Base-by-base conservation (phyloP, 2,888 invertebrate species). In the Ectemnius continuus region DNA sequence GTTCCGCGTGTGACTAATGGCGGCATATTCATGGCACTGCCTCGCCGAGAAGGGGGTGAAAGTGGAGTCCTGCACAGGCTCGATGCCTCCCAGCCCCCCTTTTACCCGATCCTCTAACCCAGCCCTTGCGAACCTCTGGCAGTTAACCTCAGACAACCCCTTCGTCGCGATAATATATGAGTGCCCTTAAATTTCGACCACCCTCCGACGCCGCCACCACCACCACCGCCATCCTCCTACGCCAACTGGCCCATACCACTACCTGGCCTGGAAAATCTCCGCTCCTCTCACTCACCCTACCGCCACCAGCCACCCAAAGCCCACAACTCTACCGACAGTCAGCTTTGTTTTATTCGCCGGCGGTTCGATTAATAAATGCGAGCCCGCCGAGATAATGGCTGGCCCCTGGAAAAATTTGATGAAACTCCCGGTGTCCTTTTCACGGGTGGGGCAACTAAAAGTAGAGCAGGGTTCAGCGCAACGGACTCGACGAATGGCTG, bases 1-100 rank as follows among this genome's bases (percentile, higher is more conserved):
- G 77, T 85, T 85, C 83, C 84, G 82, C 80, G 84, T 85, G 84
- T 84, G 85, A 85, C 84, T 85, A 85, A 85, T 85, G 85, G 83
- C 83, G 71, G 80, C 85, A 85, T 85, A 85, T 85, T 85, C 83
- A 83, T 83, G 80, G 77, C 80, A 68, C 76, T 79, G 69, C 78
- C 73, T 36, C 36, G 1, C 11, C 36, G 36, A 8, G 36, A 36
- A 36, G 36, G 36, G 36, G 36, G 36, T 8, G 36, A 36, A 36
- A 36, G 36, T 36, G 36, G 36, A 36, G 36, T 36, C 36, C 36
- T 36, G 36, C 36, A 36, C 8, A 36, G 36, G 36, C 36, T 36
- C 36, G 36, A 79, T 75, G 78, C 73, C 72, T 57, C 73, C 62
- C 16, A 59, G 60, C 61, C 66, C 23, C 23, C 67, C 46, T 13